These are phyloP conservation scores for Nematolebias whitei DNA, from an alignment of 2,113 vertebrate genomes.

Conservation along the genomic window DNA sequence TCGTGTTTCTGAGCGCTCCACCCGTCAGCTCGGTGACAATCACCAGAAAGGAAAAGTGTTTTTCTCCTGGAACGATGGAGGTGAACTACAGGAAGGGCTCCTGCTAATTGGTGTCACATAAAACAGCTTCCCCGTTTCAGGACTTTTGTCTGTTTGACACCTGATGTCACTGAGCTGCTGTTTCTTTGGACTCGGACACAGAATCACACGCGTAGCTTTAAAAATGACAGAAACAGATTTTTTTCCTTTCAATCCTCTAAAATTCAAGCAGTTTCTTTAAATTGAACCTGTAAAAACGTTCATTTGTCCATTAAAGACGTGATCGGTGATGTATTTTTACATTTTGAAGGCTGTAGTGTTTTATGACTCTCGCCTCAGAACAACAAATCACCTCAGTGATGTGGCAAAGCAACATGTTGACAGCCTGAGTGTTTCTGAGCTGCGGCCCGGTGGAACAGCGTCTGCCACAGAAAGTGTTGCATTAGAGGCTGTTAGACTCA, in stretches of 20 bases:
- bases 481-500: slow-evolving; percentile 1
- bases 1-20: not conserved
- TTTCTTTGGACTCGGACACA: too few relatives aligned
- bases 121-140: not conserved
- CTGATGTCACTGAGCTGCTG: too few relatives aligned
- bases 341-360: too few relatives aligned
- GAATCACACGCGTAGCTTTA: too few relatives aligned
- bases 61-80: not conserved
- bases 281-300: too few relatives aligned
- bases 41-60: not conserved
- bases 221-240: too few relatives aligned
- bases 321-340: too few relatives aligned
- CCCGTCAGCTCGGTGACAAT: not conserved
- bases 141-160: too few relatives aligned
- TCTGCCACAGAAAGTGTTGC: not conserved
- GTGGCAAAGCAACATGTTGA: not conserved
- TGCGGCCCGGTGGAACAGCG: not conserved
- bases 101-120: slow-evolving; percentile 11
- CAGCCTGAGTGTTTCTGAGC: not conserved
- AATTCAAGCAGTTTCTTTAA: too few relatives aligned
- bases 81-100: not conserved
- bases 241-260: too few relatives aligned
- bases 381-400: not conserved
- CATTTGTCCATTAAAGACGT: too few relatives aligned
- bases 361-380: too few relatives aligned